A percentile compares a stretch with the other conserved stretches of the same genome.
These are phyloP conservation scores for Lottia gigantea DNA, from an alignment of 2,888 invertebrate species.

Conservation along the genomic window DNA sequence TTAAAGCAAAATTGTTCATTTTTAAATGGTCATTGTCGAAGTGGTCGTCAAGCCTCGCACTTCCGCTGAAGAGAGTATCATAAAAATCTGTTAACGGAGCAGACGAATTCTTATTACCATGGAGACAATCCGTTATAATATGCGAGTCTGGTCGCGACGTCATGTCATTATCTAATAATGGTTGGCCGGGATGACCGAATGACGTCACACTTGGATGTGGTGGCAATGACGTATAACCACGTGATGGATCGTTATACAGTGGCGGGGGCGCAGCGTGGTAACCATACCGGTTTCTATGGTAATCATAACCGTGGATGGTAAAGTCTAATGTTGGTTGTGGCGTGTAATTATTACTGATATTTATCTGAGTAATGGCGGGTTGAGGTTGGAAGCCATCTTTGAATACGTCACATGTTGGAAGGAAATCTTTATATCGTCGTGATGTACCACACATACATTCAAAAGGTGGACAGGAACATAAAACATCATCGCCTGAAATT, in stretches of 20 bases:
- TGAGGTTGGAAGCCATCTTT: slow-evolving; percentile 16
- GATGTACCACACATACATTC: slow-evolving; percentile 53
- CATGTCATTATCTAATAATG: slow-evolving; percentile 6
- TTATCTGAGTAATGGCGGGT: slow-evolving; percentile 36
- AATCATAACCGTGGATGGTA: slow-evolving; percentile 21
- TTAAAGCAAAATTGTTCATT: slow-evolving; percentile 11
- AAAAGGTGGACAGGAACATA: slow-evolving; percentile 62
- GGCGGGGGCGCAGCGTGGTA: slow-evolving; percentile 1
- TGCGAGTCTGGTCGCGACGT: background rate
- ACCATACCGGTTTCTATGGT: slow-evolving; percentile 10
- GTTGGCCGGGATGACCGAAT: slow-evolving; percentile 5
- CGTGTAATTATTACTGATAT: slow-evolving; percentile 36
- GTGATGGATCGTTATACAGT: background rate
- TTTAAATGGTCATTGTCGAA: slow-evolving; percentile 12
- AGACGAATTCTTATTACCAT: background rate
- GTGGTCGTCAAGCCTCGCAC: slow-evolving; percentile 13
- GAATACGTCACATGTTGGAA: slow-evolving; percentile 22
- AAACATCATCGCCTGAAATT: slow-evolving; percentile 47
- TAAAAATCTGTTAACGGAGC: background rate
- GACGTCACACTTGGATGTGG: background rate
- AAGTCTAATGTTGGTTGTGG: slow-evolving; percentile 24
- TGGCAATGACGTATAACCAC: background rate
- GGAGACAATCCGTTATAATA: background rate
- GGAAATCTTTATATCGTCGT: slow-evolving; percentile 22
- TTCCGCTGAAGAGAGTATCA: slow-evolving; percentile 1